A percentile compares a stretch with the other conserved stretches of the same genome.
These are phyloP conservation scores for Philypnodon macrostomus DNA, from an alignment of 2,797 vertebrate genomes.

Conservation along the genomic window DNA sequence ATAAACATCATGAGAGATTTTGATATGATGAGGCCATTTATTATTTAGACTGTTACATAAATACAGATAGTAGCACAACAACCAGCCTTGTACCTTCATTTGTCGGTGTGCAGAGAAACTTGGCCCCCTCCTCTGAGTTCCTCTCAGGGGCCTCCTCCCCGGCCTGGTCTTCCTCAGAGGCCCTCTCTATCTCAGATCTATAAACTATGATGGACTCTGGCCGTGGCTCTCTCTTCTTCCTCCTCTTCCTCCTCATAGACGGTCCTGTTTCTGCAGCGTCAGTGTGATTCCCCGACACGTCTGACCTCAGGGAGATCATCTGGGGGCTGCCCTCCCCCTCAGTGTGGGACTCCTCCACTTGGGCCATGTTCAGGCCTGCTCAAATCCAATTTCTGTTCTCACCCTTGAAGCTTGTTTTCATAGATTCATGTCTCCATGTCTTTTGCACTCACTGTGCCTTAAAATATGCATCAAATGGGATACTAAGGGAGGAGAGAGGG, in stretches of 20 bases:
- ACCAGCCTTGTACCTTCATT: slow-evolving; percentile 86
- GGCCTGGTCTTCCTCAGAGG: slow-evolving; percentile 79
- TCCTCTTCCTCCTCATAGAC: slow-evolving; percentile 87
- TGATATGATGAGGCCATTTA: too few relatives aligned
- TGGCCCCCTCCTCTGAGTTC: slow-evolving; percentile 86
- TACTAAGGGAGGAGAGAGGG: not conserved
- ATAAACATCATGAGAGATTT: too few relatives aligned
- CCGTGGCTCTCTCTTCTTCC: slow-evolving; percentile 88
- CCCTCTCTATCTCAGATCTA: slow-evolving; percentile 86
- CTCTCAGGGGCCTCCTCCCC: slow-evolving; percentile 82
- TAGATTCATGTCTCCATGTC: slow-evolving; percentile 5
- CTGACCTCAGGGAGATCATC: slow-evolving; percentile 77
- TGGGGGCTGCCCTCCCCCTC: slow-evolving; percentile 82
- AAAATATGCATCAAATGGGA: not conserved
- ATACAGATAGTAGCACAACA: too few relatives aligned
- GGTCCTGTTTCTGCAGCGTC: slow-evolving; percentile 79
- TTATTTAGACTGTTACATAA: too few relatives aligned
- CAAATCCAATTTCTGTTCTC: slow-evolving; percentile 2
- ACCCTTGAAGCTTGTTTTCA: not conserved
- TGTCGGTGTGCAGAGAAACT: slow-evolving; percentile 85
- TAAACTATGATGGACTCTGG: slow-evolving; percentile 96
- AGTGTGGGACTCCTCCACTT: slow-evolving; percentile 68
- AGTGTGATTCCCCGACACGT: slow-evolving; percentile 66
- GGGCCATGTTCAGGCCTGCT: slow-evolving; percentile 62
- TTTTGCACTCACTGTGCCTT: slow-evolving; percentile 17